Base-by-base conservation (phyloP, 2,113 vertebrate genomes). In the Sisor rabdophorus region DNA sequence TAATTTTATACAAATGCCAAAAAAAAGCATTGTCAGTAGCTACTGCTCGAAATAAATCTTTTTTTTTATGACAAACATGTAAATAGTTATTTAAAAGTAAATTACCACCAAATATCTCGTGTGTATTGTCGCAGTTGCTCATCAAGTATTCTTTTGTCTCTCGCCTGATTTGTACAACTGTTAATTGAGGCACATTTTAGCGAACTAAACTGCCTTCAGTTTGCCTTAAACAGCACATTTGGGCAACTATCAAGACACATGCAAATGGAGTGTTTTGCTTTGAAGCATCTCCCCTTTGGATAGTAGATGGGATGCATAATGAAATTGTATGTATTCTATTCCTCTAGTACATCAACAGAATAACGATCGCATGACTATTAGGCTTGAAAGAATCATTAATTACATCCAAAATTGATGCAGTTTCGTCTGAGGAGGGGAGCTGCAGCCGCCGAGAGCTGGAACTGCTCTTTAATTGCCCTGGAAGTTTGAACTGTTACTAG, bases 361-460 rank as follows among this genome's bases (percentile, higher is more conserved):
- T 84, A 85, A 81, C 83, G 82, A 84, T 81, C 22, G 76, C 47
- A 50, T 72, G 71, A 87, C 81, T 82, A 87, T 79, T 85, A 88
- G 77, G 80, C 82, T 84, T 54, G 84, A 80, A 84, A 82, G 85
- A 92, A 88, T 89, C 87, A 91, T 89, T 90, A 90, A 90, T 91
- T 90, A 88, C 76, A 84, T 89, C 67, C 84, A 87, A 90, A 80
- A 82, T 81, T 87, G 82, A 81, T 84, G 89, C 60, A 32, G 80
- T 83, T 81, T 75, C 79, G 30, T 63, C 73, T 78, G 80, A 82
- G 78, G 65, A 54, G 44, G 44, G n/a, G 76, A 80, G 56, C 40
- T 44, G 77, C 77, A 72, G 74, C 72, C 82, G 68, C 73, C 67
- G 71, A 48, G 54, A 10, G 64, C 74, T 79, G 76, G 84, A 86